These are phyloP conservation scores for Danaus melanippus DNA, from an alignment of 1,140 invertebrate species.

Conservation along the genomic window DNA sequence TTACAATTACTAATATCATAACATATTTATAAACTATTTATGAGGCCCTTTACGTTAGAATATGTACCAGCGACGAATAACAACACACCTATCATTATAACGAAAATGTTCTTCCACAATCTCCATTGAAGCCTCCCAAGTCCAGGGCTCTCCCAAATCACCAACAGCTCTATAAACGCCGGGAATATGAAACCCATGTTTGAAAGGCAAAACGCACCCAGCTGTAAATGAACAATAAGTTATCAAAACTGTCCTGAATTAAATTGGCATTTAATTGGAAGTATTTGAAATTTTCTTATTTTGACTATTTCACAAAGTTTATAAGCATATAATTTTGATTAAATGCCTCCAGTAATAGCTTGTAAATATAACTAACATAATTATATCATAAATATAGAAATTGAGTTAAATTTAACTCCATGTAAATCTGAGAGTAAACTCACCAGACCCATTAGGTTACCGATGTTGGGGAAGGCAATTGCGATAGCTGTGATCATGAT, in stretches of 20 bases:
- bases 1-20: neutral
- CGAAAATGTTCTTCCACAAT: constrained; percentile 77
- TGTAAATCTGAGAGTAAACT: constrained; percentile 16
- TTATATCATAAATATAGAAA: too few relatives aligned
- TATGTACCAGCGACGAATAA: constrained; percentile 84
- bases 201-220: constrained; percentile 79
- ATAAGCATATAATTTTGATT: too few relatives aligned
- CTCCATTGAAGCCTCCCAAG: constrained; percentile 74
- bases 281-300: neutral
- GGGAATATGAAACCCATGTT: constrained; percentile 91
- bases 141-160: constrained; percentile 76
- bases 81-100: constrained; percentile 78
- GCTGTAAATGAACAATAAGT: constrained; percentile 31
- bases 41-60: constrained; percentile 78
- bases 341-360: too few relatives aligned
- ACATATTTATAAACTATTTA: constrained; percentile 34
- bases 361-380: too few relatives aligned
- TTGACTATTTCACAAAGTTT: too few relatives aligned
- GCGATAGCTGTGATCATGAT: constrained; percentile 40
- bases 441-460: constrained; percentile 56
- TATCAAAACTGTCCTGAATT: neutral
- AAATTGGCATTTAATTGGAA: constrained; percentile 5
- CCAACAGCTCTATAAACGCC: constrained; percentile 84
- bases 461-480: constrained; percentile 56
- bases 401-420: neutral